phyloP scores from a whole-genome alignment of 1,140 invertebrate genomes.

The Colletes latitarsis region DNA sequence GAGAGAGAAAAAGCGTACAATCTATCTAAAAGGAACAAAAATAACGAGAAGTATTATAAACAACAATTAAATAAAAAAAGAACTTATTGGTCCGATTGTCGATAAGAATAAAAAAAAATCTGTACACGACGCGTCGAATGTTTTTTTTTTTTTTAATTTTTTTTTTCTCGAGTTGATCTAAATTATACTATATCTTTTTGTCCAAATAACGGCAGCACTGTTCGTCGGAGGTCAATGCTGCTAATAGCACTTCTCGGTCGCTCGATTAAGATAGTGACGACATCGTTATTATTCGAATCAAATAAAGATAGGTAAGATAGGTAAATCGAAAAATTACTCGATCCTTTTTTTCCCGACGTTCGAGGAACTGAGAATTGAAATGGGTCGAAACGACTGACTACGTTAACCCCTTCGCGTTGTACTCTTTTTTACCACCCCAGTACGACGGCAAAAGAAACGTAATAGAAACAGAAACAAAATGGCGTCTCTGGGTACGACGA shows the following conservation, averaged over 20 bases:
- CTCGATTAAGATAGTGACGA: slow-evolving; percentile 29
- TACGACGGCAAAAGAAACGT: too few relatives aligned
- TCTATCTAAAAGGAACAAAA: slow-evolving; percentile 60
- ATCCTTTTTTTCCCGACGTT: too few relatives aligned
- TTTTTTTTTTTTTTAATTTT: too few relatives aligned
- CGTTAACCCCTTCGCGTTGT: too few relatives aligned
- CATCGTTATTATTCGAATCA: neutral
- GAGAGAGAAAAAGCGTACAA: slow-evolving; percentile 30
- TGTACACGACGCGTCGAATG: neutral
- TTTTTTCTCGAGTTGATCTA: slow-evolving; percentile 17
- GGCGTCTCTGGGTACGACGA: neutral
- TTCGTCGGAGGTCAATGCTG: slow-evolving; percentile 41
- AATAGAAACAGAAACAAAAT: too few relatives aligned
- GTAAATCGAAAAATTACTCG: too few relatives aligned
- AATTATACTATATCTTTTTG: slow-evolving; percentile 13
- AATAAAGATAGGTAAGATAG: slow-evolving; percentile 2
- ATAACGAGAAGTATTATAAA: slow-evolving; percentile 25
- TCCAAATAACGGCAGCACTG: slow-evolving; percentile 52
- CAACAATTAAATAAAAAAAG: slow-evolving; percentile 28
- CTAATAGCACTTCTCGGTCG: slow-evolving; percentile 67
- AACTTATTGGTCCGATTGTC: slow-evolving; percentile 60
- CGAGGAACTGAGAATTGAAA: too few relatives aligned
- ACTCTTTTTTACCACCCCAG: too few relatives aligned
- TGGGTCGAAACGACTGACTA: too few relatives aligned
- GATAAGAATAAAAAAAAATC: slow-evolving; percentile 52